A percentile compares a stretch with the other conserved stretches of the same genome.
Evolutionary conservation across 1,140 invertebrate species (phyloP).

Genomic region (Tachypleus tridentatus): DNA sequence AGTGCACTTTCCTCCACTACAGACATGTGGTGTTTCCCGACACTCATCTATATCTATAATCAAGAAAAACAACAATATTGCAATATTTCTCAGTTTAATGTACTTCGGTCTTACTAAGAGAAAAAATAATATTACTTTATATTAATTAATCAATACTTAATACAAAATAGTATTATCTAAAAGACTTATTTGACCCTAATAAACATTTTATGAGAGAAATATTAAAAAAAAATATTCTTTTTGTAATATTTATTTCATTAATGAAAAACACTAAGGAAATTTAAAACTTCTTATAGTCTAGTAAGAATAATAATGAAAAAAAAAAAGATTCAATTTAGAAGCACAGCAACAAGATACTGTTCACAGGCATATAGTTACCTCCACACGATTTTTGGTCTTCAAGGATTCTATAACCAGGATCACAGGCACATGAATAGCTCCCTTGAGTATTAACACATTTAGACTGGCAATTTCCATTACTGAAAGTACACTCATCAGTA

Average conservation of each 20-base stretch:
- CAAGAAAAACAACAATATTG: not conserved
- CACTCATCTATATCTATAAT: conserved; percentile 35
- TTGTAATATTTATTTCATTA: no score
- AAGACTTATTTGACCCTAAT: no score
- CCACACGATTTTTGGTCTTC: conserved; percentile 43
- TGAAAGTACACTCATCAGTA: conserved; percentile 73
- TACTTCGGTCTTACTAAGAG: no score
- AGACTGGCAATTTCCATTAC: conserved; percentile 68
- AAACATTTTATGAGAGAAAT: no score
- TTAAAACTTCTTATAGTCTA: not conserved
- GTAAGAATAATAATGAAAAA: not conserved
- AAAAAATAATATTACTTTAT: not conserved
- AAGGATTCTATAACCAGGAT: conserved; percentile 31
- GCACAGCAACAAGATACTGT: not conserved
- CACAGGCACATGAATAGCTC: conserved; percentile 31
- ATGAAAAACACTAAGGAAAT: no score
- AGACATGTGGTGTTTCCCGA: conserved; percentile 59
- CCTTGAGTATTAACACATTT: conserved; percentile 72
- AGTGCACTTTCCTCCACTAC: conserved; percentile 69
- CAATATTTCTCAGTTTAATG: no score
- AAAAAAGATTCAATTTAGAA: not conserved
- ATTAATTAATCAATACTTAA: not conserved
- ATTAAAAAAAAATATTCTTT: no score
- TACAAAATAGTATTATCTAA: not conserved
- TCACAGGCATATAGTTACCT: conserved; percentile 13